Evolutionary conservation across 1,140 invertebrate genomes (phyloP).

Genomic region (Phthorimaea operculella): DNA sequence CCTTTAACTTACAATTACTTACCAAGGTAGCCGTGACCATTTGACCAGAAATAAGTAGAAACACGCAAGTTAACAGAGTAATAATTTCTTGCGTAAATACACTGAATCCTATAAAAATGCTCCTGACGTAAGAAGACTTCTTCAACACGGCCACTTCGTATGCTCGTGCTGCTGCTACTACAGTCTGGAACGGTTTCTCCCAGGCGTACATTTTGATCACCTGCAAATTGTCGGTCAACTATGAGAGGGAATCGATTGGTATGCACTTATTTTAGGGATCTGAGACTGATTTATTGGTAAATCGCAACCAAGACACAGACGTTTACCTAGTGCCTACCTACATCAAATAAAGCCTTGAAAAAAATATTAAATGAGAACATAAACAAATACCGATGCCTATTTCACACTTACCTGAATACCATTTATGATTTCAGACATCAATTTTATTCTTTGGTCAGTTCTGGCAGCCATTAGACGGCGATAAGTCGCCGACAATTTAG

Average conservation of each 20-base stretch:
- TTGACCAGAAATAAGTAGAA: slow-evolving; percentile 70
- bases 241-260: too few species aligned
- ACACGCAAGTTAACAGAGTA: slow-evolving; percentile 71
- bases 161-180: slow-evolving; percentile 66
- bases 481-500: slow-evolving; percentile 70
- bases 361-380: too few species aligned
- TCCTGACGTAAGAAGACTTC: slow-evolving; percentile 72
- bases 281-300: too few species aligned
- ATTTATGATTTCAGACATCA: slow-evolving; percentile 83
- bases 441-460: slow-evolving; percentile 79
- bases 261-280: too few species aligned
- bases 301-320: too few species aligned
- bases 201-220: slow-evolving; percentile 74
- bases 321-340: too few species aligned
- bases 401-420: slow-evolving; percentile 73
- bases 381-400: too few species aligned
- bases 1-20: slow-evolving; percentile 17
- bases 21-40: slow-evolving; percentile 74
- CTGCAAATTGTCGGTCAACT: slow-evolving; percentile 24
- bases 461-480: slow-evolving; percentile 69
- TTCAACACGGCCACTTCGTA: slow-evolving; percentile 47
- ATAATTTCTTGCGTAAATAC: slow-evolving; percentile 76
- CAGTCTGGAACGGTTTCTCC: slow-evolving; percentile 76
- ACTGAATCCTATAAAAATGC: slow-evolving; percentile 78
- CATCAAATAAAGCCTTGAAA: too few species aligned